Base-by-base conservation (phyloP, 1,140 invertebrate genomes). In the Apocrypta bakeri region DNA sequence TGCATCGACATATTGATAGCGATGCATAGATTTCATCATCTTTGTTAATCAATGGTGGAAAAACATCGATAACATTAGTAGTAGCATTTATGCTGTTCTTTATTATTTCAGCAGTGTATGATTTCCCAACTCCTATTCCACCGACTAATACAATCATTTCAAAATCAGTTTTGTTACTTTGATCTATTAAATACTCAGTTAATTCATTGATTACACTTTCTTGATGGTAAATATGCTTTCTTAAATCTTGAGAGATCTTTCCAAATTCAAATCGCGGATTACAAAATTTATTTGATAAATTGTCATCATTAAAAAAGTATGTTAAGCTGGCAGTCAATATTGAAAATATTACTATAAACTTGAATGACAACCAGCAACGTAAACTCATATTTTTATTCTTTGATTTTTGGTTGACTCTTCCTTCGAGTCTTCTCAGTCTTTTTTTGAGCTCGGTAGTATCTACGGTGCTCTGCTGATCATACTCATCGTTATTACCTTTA, bases 101-200 rank as follows among this genome's bases (percentile, higher is more conserved):
- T 66, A 92, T 90, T 24, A 92, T 91, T n/a, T 88, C 84, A 0
- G 83, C 83, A 0, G 90, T 88, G 42, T 90, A 90, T 12, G 90
- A 88, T 87, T 92, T 92, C 21, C 91, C 91, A 17, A 91, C 89
- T 21, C 91, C 91, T 1, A 88, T 90, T 29, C 89, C 89, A 37
- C 91, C 91, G 8, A 92, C 56, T 1, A 92, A 83, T 21, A 76
- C 83, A 2, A 90, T 12, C 1, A 90, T 21, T 78, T 87, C 78
- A 24, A 90, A 88, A 7, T 81, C 82, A 56, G 63, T 40, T 24
- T 74, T 24, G 61, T 86, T 82, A 48, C 76, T 12, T 29, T 66
- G 27, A 77, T 84, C 1, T 9, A 37, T 64, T 83, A 88, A 69
- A 63, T 84, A 83, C 0, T 84, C 17, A 0, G 33, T 69, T 7